Conservation (phyloP, 2,113 vertebrate genomes). For the Papio anubis region DNA sequence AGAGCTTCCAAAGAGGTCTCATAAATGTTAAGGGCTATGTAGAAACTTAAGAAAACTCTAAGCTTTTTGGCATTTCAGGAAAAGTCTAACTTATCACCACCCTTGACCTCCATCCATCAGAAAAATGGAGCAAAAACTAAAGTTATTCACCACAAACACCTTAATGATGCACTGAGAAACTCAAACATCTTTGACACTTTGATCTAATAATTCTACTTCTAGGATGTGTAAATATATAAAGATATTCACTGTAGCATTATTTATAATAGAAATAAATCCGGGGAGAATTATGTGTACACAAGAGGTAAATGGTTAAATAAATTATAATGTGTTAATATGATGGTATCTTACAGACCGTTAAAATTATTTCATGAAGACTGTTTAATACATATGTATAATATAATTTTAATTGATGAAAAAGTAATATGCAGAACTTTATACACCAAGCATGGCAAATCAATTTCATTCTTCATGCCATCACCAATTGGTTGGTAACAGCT, state of each 20-base stretch:
- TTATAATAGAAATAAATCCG: constrained; percentile 1
- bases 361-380: background rate
- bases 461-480: background rate
- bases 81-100: background rate
- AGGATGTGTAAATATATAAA: background rate
- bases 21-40: background rate
- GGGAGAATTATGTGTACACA: background rate
- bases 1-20: background rate
- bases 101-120: background rate
- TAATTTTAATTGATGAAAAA: constrained; percentile 30
- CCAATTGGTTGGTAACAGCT: background rate
- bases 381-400: background rate
- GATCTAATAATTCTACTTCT: background rate
- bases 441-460: background rate
- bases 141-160: background rate
- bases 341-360: background rate
- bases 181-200: background rate
- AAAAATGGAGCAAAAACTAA: background rate
- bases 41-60: background rate
- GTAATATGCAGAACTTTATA: background rate
- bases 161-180: background rate
- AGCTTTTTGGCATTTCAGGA: background rate
- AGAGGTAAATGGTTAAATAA: background rate
- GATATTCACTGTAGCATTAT: background rate
- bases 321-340: background rate